These are phyloP conservation scores for Orthonyx spaldingii DNA, from an alignment of 2,113 vertebrate genomes.

Conservation along the genomic window DNA sequence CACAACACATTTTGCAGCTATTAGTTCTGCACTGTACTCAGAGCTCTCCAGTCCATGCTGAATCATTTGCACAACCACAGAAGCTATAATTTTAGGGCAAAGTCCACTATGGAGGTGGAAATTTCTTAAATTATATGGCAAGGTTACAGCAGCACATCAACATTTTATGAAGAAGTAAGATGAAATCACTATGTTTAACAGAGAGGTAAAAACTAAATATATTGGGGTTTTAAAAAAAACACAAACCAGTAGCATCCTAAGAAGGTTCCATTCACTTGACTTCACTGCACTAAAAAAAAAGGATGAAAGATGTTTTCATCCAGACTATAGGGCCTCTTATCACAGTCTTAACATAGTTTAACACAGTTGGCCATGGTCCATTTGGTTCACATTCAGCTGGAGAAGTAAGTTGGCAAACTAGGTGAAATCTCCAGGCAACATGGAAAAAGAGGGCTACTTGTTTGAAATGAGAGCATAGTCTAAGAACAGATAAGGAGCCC, in stretches of 20 bases:
- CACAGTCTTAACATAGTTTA: neutral
- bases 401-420: neutral
- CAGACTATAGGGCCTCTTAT: neutral
- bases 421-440: neutral
- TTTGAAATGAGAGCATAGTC: neutral
- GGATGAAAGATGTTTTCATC: neutral
- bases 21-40: neutral
- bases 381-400: neutral
- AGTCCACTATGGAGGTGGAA: neutral
- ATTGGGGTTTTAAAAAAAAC: fast-evolving
- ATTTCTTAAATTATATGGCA: neutral
- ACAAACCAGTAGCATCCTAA: neutral
- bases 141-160: neutral
- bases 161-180: neutral
- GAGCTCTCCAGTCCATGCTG: neutral
- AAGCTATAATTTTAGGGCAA: neutral
- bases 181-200: neutral
- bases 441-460: neutral
- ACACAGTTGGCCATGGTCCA: neutral
- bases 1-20: neutral
- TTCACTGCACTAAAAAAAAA: neutral
- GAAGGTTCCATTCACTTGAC: neutral
- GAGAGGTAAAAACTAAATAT: neutral
- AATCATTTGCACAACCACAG: neutral
- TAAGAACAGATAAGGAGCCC: neutral